Conservation (phyloP, 2,113 vertebrate species). For the Trichomycterus rosablanca region DNA sequence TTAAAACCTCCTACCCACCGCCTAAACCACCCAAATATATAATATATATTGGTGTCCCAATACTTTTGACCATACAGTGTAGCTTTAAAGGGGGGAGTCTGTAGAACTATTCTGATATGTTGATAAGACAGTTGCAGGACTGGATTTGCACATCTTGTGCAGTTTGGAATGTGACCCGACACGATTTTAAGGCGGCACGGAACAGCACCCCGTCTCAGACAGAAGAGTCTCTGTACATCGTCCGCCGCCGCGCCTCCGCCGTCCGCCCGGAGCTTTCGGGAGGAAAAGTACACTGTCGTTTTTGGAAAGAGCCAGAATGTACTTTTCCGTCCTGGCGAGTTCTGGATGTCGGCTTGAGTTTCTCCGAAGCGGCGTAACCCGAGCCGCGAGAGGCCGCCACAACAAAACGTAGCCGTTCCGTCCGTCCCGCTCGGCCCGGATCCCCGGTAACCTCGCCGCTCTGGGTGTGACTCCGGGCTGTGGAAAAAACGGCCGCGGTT, state of each 20-base stretch:
- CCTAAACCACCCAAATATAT: no score
- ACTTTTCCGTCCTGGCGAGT: conserved; percentile 13
- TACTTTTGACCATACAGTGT: no score
- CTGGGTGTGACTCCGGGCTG: conserved; percentile 26
- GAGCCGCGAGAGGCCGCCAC: not conserved
- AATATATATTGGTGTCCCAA: no score
- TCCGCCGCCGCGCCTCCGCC: conserved; percentile 7
- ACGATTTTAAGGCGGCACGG: conserved; percentile 13
- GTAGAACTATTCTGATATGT: no score
- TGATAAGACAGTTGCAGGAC: no score
- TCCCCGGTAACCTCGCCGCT: conserved; percentile 6
- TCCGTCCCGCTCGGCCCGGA: not conserved
- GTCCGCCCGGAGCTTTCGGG: not conserved
- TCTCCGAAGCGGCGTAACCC: not conserved
- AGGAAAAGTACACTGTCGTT: conserved; percentile 19
- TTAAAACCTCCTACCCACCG: no score
- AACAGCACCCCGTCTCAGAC: conserved; percentile 11
- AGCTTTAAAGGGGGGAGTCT: no score
- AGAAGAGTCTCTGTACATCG: conserved; percentile 6
- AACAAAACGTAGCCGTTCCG: conserved; percentile 1
- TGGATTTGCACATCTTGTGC: no score
- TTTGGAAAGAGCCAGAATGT: conserved; percentile 6
- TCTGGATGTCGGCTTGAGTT: not conserved
- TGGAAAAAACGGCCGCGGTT: conserved; percentile 26
- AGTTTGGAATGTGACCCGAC: conserved; percentile 29